phyloP scores from a whole-genome alignment of 2,797 vertebrate species.

The Poecilia gillii region DNA sequence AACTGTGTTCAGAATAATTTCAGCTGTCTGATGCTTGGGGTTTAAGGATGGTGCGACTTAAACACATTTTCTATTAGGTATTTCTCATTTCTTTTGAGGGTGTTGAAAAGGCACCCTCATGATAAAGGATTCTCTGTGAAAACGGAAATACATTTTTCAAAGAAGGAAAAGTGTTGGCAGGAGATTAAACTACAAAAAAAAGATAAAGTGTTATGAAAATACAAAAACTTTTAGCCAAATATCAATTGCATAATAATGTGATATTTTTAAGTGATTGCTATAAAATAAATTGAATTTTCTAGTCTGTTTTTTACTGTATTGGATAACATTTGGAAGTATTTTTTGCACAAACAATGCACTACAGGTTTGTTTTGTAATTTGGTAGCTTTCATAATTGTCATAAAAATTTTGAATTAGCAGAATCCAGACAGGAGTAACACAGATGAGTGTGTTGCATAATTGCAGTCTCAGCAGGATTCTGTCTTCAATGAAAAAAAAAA shows the following conservation, averaged over 20 bases:
- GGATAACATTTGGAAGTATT: neutral
- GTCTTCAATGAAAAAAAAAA: neutral
- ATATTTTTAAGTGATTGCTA: neutral
- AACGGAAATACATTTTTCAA: conserved; percentile 2
- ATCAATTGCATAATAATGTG: neutral
- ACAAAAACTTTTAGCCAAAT: neutral
- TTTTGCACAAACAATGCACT: neutral
- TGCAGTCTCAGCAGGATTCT: neutral
- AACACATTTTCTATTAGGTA: conserved; percentile 62
- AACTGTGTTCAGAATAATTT: conserved; percentile 75
- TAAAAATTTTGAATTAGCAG: neutral
- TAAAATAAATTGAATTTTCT: neutral
- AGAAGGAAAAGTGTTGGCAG: neutral
- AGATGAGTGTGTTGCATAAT: neutral
- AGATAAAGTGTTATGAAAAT: neutral
- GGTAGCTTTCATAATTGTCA: neutral
- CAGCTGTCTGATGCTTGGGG: conserved; percentile 57
- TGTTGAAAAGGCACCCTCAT: conserved; percentile 35
- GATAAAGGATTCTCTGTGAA: conserved; percentile 31
- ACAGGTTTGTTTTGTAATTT: neutral
- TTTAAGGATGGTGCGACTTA: conserved; percentile 53
- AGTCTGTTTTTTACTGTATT: neutral
- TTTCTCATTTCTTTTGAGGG: conserved; percentile 48
- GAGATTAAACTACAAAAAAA: neutral
- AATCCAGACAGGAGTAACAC: neutral